These are phyloP conservation scores for Rafetus swinhoei DNA, from an alignment of 2,113 vertebrate species.

Conservation along the genomic window DNA sequence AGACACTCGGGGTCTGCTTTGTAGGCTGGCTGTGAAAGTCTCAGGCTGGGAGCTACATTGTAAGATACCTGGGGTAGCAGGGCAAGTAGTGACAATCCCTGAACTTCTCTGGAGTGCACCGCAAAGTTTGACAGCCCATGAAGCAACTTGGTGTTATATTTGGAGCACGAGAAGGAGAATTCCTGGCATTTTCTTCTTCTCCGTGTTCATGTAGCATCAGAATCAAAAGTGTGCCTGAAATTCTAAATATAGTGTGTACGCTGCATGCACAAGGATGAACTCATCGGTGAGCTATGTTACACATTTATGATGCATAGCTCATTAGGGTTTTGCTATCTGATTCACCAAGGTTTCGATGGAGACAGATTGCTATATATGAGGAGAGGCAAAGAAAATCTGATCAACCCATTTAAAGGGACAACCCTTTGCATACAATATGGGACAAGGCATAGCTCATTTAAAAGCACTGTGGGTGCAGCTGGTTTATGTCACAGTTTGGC, in stretches of 20 bases:
- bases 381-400: slow-evolving; percentile 61
- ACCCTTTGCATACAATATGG: slow-evolving; percentile 43
- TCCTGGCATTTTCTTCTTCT: slow-evolving; percentile 21
- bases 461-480: slow-evolving; percentile 34
- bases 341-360: slow-evolving; percentile 68
- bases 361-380: slow-evolving; percentile 67
- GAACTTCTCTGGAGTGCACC: neutral
- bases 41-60: neutral
- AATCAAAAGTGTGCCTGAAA: slow-evolving; percentile 66
- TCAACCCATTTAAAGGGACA: slow-evolving; percentile 62
- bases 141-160: slow-evolving; percentile 43
- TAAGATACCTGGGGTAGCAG: neutral
- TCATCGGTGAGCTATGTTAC: slow-evolving; percentile 69
- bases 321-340: slow-evolving; percentile 76
- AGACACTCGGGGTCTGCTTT: neutral
- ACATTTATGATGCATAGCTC: slow-evolving; percentile 78
- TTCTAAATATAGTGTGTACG: slow-evolving; percentile 70
- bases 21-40: neutral
- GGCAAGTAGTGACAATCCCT: neutral
- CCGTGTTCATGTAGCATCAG: slow-evolving; percentile 40
- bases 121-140: neutral
- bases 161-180: slow-evolving; percentile 8
- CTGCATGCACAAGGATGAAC: slow-evolving; percentile 60
- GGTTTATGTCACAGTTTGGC: slow-evolving; percentile 63
- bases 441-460: slow-evolving; percentile 32